Conservation (phyloP, 2,797 vertebrate genomes). For the Buphagus erythrorhynchus region DNA sequence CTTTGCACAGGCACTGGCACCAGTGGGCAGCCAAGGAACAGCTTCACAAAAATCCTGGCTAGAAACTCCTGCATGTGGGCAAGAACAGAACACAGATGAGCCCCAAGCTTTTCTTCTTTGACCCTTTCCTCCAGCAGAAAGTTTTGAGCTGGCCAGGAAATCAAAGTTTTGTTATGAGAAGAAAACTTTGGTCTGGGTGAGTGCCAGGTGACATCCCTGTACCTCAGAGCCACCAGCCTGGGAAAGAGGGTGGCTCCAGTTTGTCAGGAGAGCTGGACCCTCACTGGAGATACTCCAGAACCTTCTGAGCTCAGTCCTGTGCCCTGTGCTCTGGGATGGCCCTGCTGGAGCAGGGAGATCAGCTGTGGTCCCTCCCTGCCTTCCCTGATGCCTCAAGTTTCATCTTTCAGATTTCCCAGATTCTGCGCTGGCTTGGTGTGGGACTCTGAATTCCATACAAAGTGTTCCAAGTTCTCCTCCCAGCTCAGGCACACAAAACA, state of each 20-base stretch:
- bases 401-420: too few relatives aligned
- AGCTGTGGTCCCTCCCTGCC: not conserved
- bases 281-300: not conserved
- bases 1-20: not conserved
- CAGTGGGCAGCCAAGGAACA: not conserved
- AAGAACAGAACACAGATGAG: not conserved
- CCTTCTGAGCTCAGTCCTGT: not conserved
- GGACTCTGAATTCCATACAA: too few relatives aligned
- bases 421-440: too few relatives aligned
- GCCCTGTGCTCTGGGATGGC: not conserved
- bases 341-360: not conserved
- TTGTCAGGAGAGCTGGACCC: not conserved
- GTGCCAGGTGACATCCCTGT: not conserved
- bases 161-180: not conserved
- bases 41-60: not conserved
- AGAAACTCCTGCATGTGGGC: not conserved
- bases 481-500: too few relatives aligned
- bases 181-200: not conserved
- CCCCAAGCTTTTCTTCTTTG: not conserved
- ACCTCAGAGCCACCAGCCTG: not conserved
- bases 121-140: not conserved
- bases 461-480: too few relatives aligned
- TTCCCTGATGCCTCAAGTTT: too few relatives aligned
- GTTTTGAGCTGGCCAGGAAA: not conserved
- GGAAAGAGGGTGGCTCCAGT: not conserved